Evolutionary conservation across 2,113 vertebrate species (phyloP).

Genomic region (Eira barbara): DNA sequence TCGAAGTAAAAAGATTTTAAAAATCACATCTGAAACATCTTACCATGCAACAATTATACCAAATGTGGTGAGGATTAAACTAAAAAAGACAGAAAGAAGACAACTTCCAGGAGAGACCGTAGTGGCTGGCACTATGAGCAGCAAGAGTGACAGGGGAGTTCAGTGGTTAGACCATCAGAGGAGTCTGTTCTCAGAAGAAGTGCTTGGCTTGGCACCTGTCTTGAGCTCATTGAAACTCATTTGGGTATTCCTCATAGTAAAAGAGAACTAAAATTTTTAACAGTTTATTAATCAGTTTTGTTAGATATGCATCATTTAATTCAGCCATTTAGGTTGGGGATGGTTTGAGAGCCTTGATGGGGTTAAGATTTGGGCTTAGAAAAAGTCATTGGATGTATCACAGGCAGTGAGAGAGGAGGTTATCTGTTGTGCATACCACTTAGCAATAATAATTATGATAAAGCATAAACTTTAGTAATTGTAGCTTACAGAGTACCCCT

Average conservation of each 20-base stretch:
- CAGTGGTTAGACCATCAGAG: background rate
- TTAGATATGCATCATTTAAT: background rate
- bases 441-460: background rate
- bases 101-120: background rate
- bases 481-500: background rate
- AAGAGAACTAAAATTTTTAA: background rate
- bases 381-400: background rate
- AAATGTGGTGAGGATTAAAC: background rate
- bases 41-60: background rate
- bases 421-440: background rate
- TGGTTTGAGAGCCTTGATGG: background rate
- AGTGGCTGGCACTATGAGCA: rapidly evolving
- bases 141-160: background rate
- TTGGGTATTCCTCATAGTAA: background rate
- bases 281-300: background rate
- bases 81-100: background rate
- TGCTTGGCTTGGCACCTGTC: background rate
- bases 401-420: background rate
- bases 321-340: background rate
- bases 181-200: background rate
- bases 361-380: background rate
- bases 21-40: background rate
- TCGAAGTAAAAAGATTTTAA: background rate
- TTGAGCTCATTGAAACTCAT: background rate
- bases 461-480: background rate